A percentile compares a stretch with the other conserved stretches of the same genome.
Evolutionary conservation across 2,113 vertebrate species (phyloP).

Genomic region (Cyprinodon brontotheroides): DNA sequence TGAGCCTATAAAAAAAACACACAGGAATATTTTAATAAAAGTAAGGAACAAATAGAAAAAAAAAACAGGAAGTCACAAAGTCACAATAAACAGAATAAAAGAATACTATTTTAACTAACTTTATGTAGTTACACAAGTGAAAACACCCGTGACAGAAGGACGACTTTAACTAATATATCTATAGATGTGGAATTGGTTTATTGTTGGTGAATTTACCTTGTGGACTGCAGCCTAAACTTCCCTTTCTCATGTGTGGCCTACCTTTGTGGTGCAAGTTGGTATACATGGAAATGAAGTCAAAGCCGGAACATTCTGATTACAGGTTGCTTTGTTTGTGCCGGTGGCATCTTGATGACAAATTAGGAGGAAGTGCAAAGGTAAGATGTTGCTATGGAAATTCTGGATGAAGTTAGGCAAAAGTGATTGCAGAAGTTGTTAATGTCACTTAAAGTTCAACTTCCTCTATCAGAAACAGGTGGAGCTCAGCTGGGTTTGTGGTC

Average conservation of each 20-base stretch:
- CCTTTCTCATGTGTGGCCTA: neutral
- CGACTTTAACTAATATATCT: neutral
- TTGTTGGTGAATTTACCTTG: neutral
- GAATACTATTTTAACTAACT: too few species aligned
- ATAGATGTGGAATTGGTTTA: neutral
- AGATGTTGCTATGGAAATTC: slow-evolving; percentile 28
- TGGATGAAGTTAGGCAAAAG: neutral
- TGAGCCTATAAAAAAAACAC: neutral
- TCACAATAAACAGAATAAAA: too few species aligned
- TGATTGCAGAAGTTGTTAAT: slow-evolving; percentile 1
- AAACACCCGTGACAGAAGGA: neutral
- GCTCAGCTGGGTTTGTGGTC: neutral
- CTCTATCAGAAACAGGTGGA: neutral
- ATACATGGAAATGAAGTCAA: slow-evolving; percentile 51
- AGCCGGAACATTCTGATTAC: slow-evolving; percentile 38
- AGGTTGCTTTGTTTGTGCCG: slow-evolving; percentile 23
- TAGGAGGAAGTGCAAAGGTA: slow-evolving; percentile 10
- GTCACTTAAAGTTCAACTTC: slow-evolving; percentile 6
- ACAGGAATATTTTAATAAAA: neutral
- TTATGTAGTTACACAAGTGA: neutral
- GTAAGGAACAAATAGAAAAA: too few species aligned
- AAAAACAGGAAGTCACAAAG: too few species aligned
- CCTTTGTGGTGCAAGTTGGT: slow-evolving; percentile 16
- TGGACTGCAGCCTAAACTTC: neutral
- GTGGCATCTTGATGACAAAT: slow-evolving; percentile 29